phyloP scores from a whole-genome alignment of 2,113 vertebrate species.

The Andinoacara biseriatus region DNA sequence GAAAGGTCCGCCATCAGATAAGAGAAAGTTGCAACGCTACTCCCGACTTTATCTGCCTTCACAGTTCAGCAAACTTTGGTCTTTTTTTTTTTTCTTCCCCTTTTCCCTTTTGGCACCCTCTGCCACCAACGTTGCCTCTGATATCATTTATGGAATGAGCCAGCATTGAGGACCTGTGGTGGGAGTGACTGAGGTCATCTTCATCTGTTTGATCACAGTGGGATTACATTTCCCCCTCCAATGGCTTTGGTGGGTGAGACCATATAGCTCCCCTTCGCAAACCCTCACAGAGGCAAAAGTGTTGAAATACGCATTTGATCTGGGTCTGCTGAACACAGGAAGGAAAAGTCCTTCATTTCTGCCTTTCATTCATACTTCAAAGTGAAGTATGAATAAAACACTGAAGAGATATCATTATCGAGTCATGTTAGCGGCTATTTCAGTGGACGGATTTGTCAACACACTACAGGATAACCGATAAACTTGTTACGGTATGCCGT shows the following conservation, averaged over 20 bases:
- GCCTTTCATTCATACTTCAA: slow-evolving; percentile 9
- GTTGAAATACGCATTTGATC: slow-evolving; percentile 39
- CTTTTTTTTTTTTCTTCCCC: slow-evolving; percentile 31
- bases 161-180: background rate
- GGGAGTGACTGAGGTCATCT: slow-evolving; percentile 39
- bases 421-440: background rate
- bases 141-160: slow-evolving; percentile 56
- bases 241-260: slow-evolving; percentile 20
- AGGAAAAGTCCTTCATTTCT: slow-evolving; percentile 28
- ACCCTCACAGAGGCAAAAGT: slow-evolving; percentile 6
- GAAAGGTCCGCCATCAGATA: slow-evolving; percentile 68
- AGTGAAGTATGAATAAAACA: slow-evolving; percentile 25
- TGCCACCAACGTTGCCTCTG: slow-evolving; percentile 41
- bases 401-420: background rate
- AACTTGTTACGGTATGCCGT: background rate
- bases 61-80: slow-evolving; percentile 73
- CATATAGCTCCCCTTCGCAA: background rate
- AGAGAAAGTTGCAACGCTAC: slow-evolving; percentile 56
- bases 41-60: slow-evolving; percentile 67
- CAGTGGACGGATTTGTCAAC: slow-evolving; percentile 4
- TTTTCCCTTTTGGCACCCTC: slow-evolving; percentile 44
- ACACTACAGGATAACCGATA: background rate
- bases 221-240: slow-evolving; percentile 51
- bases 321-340: slow-evolving; percentile 11
- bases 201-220: slow-evolving; percentile 67